phyloP scores from a whole-genome alignment of 2,888 invertebrate species.

The Gonocerus acuteangulatus region DNA sequence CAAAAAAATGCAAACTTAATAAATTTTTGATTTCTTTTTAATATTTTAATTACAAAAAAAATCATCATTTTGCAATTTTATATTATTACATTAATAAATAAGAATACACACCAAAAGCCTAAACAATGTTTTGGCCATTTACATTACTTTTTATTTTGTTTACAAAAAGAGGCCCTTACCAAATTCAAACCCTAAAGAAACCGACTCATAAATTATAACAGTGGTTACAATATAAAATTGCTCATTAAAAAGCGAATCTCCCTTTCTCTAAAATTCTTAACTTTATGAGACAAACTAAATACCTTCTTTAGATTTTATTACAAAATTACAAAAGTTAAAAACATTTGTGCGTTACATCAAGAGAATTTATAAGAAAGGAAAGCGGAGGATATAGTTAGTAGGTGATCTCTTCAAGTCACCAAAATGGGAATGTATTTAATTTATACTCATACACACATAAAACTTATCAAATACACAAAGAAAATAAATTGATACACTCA shows the following conservation, averaged over 20 bases:
- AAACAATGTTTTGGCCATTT: background rate
- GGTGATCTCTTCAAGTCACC: no score
- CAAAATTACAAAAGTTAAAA: slow-evolving; percentile 21
- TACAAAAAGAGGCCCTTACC: slow-evolving; percentile 20
- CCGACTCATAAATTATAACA: slow-evolving; percentile 28
- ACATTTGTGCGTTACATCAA: slow-evolving; percentile 3
- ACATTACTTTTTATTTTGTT: background rate
- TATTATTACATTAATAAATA: no score
- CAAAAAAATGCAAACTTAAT: no score
- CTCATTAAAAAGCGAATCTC: background rate
- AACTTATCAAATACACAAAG: no score
- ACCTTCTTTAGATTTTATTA: slow-evolving; percentile 9
- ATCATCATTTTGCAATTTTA: no score
- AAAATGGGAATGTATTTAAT: slow-evolving; percentile 4
- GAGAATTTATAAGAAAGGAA: no score
- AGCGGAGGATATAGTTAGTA: no score
- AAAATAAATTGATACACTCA: no score
- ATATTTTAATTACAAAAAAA: no score
- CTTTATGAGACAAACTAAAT: background rate
- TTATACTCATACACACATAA: background rate
- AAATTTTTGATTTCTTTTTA: no score
- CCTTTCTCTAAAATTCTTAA: no score
- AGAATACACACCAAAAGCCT: no score
- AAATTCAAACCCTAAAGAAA: slow-evolving; percentile 27
- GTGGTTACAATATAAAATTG: slow-evolving; percentile 4